A percentile compares a stretch with the other conserved stretches of the same genome.
Conservation (phyloP, 64 coral and sea anemone genomes). For the Catalaphyllia jardinei region DNA sequence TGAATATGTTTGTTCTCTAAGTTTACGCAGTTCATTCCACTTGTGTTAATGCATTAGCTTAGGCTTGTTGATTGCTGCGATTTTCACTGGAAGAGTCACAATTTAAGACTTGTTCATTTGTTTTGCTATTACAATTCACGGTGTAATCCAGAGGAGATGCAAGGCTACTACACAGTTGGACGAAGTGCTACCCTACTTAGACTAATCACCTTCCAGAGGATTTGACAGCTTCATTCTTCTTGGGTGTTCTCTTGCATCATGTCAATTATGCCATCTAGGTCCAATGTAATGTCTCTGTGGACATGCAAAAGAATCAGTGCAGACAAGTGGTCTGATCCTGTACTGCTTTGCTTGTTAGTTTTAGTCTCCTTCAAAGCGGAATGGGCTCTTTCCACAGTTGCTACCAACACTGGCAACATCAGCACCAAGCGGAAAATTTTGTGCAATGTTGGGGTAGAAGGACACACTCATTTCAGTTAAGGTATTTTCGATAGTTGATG, state of each 20-base stretch:
- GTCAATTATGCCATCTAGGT: neutral
- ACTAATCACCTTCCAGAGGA: neutral
- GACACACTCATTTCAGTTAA: no score
- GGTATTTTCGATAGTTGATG: no score
- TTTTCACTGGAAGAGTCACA: neutral
- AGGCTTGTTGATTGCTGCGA: constrained; percentile 11
- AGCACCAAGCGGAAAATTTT: no score
- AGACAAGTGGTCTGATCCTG: no score
- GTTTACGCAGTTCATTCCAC: constrained; percentile 9
- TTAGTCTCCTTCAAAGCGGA: no score
- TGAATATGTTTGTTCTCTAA: constrained; percentile 10
- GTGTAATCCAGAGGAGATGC: no score
- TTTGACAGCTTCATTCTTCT: constrained; percentile 3
- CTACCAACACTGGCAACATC: no score
- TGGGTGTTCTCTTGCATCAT: neutral
- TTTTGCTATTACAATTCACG: no score
- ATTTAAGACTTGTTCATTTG: neutral
- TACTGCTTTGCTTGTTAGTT: no score
- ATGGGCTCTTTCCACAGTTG: no score
- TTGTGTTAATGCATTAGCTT: constrained; percentile 12
- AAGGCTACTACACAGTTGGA: no score
- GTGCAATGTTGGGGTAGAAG: no score
- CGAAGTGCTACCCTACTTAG: neutral
- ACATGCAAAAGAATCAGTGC: neutral
- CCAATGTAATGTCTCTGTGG: neutral